These are phyloP conservation scores for Acanthornis magna DNA, from an alignment of 2,797 vertebrate species.

Conservation along the genomic window DNA sequence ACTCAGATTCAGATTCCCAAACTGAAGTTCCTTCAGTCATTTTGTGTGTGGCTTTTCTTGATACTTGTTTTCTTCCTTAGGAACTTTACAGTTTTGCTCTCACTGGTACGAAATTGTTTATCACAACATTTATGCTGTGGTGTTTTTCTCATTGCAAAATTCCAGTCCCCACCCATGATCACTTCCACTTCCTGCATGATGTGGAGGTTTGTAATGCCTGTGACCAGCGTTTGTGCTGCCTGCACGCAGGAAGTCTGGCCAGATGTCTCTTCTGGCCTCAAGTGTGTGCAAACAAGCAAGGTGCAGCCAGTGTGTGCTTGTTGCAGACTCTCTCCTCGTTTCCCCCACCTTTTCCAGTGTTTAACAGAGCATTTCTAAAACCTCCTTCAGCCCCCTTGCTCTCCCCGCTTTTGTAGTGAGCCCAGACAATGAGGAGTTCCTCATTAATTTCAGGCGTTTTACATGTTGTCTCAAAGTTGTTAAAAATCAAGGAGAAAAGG, in stretches of 20 bases:
- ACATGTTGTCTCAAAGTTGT: background rate
- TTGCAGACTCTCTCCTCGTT: background rate
- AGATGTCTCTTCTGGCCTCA: background rate
- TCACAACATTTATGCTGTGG: background rate
- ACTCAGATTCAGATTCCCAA: background rate
- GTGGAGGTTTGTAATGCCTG: background rate
- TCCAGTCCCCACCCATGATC: background rate
- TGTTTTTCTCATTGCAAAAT: background rate
- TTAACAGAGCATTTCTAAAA: background rate
- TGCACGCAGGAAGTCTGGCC: background rate
- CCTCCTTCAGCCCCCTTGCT: accelerated
- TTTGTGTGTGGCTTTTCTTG: background rate
- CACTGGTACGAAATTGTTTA: background rate
- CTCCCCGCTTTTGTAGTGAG: background rate
- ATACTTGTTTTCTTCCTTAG: background rate
- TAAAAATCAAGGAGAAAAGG: background rate
- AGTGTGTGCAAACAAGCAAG: background rate
- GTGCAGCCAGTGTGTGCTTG: background rate
- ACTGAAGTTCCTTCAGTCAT: background rate
- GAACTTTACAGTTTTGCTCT: background rate
- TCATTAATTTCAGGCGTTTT: background rate
- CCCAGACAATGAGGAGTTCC: background rate
- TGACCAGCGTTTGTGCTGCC: background rate
- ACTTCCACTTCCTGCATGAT: constrained; percentile 1
- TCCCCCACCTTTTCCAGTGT: background rate